A percentile compares a stretch with the other conserved stretches of the same genome.
These are phyloP conservation scores for Drosophila kambysellisi DNA, from an alignment of 2,888 invertebrate genomes.

Conservation along the genomic window DNA sequence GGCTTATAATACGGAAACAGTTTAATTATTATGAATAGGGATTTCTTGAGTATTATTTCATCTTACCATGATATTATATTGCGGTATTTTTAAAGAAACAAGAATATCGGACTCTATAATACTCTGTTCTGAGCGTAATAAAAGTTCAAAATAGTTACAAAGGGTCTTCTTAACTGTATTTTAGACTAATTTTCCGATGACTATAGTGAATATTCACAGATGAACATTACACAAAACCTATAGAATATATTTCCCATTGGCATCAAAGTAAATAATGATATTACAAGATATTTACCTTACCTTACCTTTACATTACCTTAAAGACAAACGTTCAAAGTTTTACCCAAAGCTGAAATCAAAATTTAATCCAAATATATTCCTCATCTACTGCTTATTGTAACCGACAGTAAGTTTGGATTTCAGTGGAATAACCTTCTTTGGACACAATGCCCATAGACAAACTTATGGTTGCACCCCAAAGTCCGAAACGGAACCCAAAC, in stretches of 20 bases:
- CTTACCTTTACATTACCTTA: not conserved
- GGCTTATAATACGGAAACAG: constrained; percentile 15
- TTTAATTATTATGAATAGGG: constrained; percentile 2
- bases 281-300: no score
- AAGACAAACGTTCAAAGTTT: not conserved
- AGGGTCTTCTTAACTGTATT: not conserved
- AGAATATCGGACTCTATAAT: not conserved
- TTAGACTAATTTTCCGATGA: not conserved
- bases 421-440: constrained; percentile 53
- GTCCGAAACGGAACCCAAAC: constrained; percentile 21
- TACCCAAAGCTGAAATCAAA: constrained; percentile 17
- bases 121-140: not conserved
- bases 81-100: not conserved
- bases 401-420: constrained; percentile 41
- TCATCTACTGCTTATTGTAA: not conserved
- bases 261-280: not conserved
- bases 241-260: not conserved
- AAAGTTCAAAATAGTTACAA: not conserved
- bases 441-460: constrained; percentile 25
- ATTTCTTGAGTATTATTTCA: constrained; percentile 3
- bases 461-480: constrained; percentile 37
- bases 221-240: no score
- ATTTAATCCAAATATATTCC: not conserved
- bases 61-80: not conserved
- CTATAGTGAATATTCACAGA: no score